These are phyloP conservation scores for Campoletis raptor DNA, from an alignment of 2,888 invertebrate species.

Conservation along the genomic window DNA sequence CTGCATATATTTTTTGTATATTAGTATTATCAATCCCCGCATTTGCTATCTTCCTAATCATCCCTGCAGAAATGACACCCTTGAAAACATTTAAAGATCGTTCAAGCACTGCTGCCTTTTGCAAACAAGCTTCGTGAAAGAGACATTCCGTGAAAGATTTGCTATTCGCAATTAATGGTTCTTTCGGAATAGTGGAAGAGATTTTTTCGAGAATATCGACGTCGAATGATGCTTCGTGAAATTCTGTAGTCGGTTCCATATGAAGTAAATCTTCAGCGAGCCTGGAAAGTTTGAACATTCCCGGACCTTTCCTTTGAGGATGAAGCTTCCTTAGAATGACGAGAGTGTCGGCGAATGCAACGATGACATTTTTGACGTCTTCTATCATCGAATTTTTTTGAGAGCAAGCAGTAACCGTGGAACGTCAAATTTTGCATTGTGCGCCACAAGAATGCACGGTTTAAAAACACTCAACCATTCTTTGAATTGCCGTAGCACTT, in stretches of 20 bases:
- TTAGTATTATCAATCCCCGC: slow-evolving; percentile 25
- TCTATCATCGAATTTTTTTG: slow-evolving; percentile 45
- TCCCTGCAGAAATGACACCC: slow-evolving; percentile 40
- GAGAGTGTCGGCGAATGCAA: slow-evolving; percentile 45
- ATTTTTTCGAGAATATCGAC: slow-evolving; percentile 40
- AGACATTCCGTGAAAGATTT: slow-evolving; percentile 50
- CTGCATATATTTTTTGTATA: slow-evolving; percentile 30
- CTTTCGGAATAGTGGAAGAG: slow-evolving; percentile 47
- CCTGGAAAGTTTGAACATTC: slow-evolving; percentile 55
- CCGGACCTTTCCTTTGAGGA: slow-evolving; percentile 46
- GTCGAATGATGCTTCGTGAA: slow-evolving; percentile 51
- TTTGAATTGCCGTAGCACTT: slow-evolving; percentile 33
- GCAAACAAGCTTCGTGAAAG: slow-evolving; percentile 28
- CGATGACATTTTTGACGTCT: slow-evolving; percentile 42
- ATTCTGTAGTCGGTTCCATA: slow-evolving; percentile 34
- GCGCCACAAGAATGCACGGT: slow-evolving; percentile 45
- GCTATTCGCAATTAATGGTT: slow-evolving; percentile 45
- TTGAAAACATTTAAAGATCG: slow-evolving; percentile 43
- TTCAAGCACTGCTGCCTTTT: slow-evolving; percentile 44
- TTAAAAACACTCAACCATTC: slow-evolving; percentile 14
- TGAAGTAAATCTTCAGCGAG: slow-evolving; percentile 44
- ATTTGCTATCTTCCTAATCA: slow-evolving; percentile 49
- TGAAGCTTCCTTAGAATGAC: slow-evolving; percentile 47
- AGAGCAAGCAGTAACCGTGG: slow-evolving; percentile 34
- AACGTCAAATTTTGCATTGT: slow-evolving; percentile 50